These are phyloP conservation scores for Oscarella lobularis DNA, from an alignment of 37 sponge, comb jelly and placozoan species.

Conservation along the genomic window DNA sequence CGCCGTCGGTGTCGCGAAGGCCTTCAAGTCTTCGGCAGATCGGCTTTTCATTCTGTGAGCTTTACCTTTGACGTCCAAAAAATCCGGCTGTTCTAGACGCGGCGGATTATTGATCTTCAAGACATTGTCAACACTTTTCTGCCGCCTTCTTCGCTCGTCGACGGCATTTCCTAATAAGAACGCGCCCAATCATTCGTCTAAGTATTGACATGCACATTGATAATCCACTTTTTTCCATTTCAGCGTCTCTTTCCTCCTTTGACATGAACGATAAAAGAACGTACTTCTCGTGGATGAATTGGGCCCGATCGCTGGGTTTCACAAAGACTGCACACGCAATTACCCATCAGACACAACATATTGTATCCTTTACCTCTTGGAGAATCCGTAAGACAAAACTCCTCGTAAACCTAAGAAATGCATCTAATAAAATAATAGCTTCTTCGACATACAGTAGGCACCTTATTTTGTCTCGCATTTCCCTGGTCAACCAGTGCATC, in stretches of 20 bases:
- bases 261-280: conserved; percentile 31
- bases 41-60: not conserved
- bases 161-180: too few species aligned
- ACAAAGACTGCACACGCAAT: not conserved
- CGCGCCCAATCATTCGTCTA: too few species aligned
- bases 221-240: too few species aligned
- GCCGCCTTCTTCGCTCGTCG: too few species aligned
- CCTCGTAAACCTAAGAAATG: not conserved
- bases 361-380: not conserved
- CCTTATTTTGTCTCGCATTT: conserved; percentile 31
- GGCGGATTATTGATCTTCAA: too few species aligned
- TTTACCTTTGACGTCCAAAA: too few species aligned
- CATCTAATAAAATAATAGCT: too few species aligned
- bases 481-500: conserved; percentile 32
- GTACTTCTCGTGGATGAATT: conserved; percentile 72
- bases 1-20: not conserved
- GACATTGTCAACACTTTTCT: too few species aligned
- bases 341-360: not conserved
- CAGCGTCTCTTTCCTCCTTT: conserved; percentile 18
- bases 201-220: too few species aligned
- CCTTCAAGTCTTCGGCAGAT: conserved; percentile 1
- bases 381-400: not conserved
- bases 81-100: too few species aligned
- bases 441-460: too few species aligned
- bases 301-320: conserved; percentile 5